Evolutionary conservation across 2,797 vertebrate genomes (phyloP).

Genomic region (Falco concolor): DNA sequence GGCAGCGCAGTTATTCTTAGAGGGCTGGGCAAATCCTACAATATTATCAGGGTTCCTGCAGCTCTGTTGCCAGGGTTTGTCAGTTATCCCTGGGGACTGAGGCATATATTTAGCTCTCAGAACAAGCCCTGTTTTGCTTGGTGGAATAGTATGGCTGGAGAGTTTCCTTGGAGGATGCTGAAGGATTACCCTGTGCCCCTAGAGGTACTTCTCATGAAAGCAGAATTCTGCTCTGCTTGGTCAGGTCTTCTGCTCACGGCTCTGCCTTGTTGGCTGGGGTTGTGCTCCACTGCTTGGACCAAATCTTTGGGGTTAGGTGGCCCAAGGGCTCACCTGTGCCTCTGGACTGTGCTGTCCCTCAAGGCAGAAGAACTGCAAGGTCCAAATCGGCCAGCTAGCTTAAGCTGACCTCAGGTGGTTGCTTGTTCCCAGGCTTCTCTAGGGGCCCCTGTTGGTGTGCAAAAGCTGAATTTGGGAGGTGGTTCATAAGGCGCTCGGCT

Average conservation of each 20-base stretch:
- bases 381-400: not conserved
- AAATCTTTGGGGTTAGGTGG: not conserved
- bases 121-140: not conserved
- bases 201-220: not conserved
- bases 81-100: not conserved
- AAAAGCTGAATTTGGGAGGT: not conserved
- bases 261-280: not conserved
- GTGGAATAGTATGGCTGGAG: not conserved
- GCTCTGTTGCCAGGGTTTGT: not conserved
- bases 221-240: not conserved
- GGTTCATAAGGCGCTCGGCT: accelerated
- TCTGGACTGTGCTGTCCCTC: not conserved
- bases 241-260: not conserved
- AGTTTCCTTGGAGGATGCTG: not conserved
- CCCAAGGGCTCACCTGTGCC: not conserved
- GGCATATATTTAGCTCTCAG: not conserved
- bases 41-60: not conserved
- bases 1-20: not conserved
- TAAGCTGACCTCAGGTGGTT: not conserved
- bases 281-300: not conserved
- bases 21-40: not conserved
- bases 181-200: accelerated
- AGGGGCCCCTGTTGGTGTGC: not conserved
- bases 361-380: not conserved
- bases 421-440: not conserved